A percentile compares a stretch with the other conserved stretches of the same genome.
Conservation (phyloP, 2,888 invertebrate genomes). For the Sipha maydis region DNA sequence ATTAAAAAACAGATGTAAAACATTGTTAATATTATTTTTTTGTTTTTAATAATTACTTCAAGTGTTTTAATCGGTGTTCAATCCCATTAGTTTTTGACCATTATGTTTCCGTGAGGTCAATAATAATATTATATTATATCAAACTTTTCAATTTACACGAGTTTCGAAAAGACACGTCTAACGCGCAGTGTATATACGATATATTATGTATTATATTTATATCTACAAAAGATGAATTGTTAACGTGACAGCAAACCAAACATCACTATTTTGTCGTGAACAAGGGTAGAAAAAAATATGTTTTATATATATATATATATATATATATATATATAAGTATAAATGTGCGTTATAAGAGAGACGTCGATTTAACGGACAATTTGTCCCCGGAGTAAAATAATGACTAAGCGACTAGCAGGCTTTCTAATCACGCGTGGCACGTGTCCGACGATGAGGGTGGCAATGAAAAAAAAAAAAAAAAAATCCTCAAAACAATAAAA, state of each 20-base stretch:
- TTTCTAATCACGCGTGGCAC: conserved; percentile 30
- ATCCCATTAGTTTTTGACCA: background rate
- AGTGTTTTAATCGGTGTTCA: background rate
- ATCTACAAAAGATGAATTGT: conserved; percentile 5
- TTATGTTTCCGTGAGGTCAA: background rate
- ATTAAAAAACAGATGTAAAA: background rate
- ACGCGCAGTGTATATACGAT: background rate
- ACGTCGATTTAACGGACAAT: conserved; percentile 39
- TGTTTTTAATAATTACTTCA: background rate
- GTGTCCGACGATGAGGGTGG: background rate
- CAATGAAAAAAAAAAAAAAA: background rate
- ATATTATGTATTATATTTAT: background rate
- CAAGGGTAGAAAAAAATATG: conserved; percentile 4
- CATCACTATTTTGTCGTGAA: background rate
- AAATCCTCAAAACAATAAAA: background rate
- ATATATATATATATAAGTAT: too few relatives aligned
- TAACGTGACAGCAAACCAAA: conserved; percentile 17
- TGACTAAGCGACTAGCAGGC: background rate
- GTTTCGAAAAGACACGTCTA: conserved; percentile 18
- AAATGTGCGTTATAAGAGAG: conserved; percentile 33
- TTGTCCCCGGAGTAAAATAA: conserved; percentile 32
- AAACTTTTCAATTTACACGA: background rate
- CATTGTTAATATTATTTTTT: background rate
- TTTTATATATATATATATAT: background rate
- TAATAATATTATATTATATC: background rate